A percentile compares a stretch with the other conserved stretches of the same genome.
These are phyloP conservation scores for Lasius platythorax DNA, from an alignment of 2,888 invertebrate genomes.

Conservation along the genomic window DNA sequence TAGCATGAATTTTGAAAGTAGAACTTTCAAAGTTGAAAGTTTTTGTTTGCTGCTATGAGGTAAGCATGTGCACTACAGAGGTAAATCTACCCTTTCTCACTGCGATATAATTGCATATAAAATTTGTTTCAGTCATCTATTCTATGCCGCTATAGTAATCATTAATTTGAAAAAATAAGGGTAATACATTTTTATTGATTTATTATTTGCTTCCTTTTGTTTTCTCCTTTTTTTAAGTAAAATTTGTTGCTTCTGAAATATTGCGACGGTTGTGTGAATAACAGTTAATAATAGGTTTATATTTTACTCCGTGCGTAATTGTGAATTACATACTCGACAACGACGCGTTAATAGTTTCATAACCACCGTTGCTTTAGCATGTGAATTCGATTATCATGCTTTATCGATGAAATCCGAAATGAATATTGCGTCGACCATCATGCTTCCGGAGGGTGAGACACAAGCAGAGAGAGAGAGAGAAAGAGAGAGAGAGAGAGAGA, in stretches of 20 bases:
- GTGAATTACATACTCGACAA: conserved; percentile 47
- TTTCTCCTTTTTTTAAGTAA: neutral
- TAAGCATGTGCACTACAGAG: conserved; percentile 19
- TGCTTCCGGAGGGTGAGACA: conserved; percentile 21
- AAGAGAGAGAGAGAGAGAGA: neutral
- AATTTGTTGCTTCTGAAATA: neutral
- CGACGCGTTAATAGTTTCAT: conserved; percentile 50
- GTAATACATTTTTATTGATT: neutral
- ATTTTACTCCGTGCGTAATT: conserved; percentile 38
- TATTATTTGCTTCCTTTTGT: neutral
- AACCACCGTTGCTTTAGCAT: conserved; percentile 50
- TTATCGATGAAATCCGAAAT: conserved; percentile 55
- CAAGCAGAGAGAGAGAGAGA: neutral
- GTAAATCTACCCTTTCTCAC: conserved; percentile 41
- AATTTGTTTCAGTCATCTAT: neutral
- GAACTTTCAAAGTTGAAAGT: conserved; percentile 51
- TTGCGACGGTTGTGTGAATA: neutral
- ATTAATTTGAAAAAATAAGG: neutral
- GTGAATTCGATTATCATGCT: conserved; percentile 55
- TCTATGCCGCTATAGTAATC: neutral
- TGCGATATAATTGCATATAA: neutral
- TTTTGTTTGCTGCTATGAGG: conserved; percentile 34
- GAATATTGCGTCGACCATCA: conserved; percentile 46
- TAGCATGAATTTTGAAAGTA: conserved; percentile 46
- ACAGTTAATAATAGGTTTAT: conserved; percentile 37